These are phyloP conservation scores for Trichonephila clavata DNA, from an alignment of 1,140 invertebrate species.

Conservation along the genomic window DNA sequence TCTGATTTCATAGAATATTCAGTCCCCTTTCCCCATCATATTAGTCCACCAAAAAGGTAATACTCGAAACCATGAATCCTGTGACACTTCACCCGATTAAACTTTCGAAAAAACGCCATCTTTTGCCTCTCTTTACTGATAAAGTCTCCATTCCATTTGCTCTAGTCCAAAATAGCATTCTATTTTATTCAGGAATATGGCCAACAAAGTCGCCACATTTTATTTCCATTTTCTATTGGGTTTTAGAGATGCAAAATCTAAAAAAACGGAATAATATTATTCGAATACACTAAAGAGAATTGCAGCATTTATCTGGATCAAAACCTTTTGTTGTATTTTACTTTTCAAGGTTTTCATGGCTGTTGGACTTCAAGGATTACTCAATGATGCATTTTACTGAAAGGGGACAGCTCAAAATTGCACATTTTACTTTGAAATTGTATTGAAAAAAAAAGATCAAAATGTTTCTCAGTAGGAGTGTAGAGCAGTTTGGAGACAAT, in stretches of 20 bases:
- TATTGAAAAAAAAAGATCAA: background rate
- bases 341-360: background rate
- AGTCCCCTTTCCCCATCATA: too few relatives aligned
- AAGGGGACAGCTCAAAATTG: background rate
- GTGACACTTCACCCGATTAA: background rate
- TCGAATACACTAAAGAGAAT: background rate
- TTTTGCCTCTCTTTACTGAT: background rate
- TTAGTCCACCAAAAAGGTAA: background rate
- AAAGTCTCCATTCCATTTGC: conserved; percentile 40
- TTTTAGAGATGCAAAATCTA: background rate
- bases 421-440: background rate
- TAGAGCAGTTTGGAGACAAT: background rate
- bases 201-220: conserved; percentile 1
- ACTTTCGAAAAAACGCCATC: background rate
- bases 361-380: background rate
- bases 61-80: background rate
- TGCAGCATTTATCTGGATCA: background rate
- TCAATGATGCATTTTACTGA: background rate
- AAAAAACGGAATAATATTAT: background rate
- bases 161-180: background rate
- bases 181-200: conserved; percentile 1
- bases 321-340: background rate
- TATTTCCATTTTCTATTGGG: background rate
- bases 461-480: background rate
- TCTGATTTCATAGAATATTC: background rate